Conservation (phyloP, 53 echinoderm and acorn worm genomes). For the Zoroaster sp. region DNA sequence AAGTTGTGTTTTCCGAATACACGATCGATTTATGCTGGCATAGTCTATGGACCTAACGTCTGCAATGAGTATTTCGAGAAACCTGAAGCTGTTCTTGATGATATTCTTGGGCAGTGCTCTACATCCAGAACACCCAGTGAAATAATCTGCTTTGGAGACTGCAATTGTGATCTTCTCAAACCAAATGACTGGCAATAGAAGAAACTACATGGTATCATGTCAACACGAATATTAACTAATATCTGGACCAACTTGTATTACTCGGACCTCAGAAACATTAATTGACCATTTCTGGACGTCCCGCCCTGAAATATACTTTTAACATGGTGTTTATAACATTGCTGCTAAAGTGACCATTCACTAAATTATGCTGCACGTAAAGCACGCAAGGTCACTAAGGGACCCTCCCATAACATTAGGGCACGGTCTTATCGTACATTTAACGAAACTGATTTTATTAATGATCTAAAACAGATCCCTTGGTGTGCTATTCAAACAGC, state of each 20-base stretch:
- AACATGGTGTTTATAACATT: neutral
- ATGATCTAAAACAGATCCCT: neutral
- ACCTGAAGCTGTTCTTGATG: neutral
- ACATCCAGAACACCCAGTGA: neutral
- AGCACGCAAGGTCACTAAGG: neutral
- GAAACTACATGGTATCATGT: neutral
- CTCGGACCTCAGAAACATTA: neutral
- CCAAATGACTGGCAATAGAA: constrained; percentile 12
- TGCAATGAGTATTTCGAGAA: constrained; percentile 9
- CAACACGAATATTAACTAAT: constrained; percentile 13
- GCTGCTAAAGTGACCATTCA: neutral
- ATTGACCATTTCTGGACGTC: constrained; percentile 19
- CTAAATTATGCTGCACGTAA: neutral
- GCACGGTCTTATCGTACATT: constrained; percentile 4
- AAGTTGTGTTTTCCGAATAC: constrained; percentile 15
- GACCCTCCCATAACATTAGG: constrained; percentile 6
- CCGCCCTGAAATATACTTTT: neutral
- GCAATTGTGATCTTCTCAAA: constrained; percentile 3
- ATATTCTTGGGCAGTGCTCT: neutral
- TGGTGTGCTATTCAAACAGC: neutral
- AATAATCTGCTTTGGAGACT: constrained; percentile 16
- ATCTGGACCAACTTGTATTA: constrained; percentile 12
- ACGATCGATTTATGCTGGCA: neutral
- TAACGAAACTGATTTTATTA: neutral
- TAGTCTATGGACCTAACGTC: constrained; percentile 1